These are phyloP conservation scores for Ramazzottius varieornatus DNA, from an alignment of 2,888 invertebrate species.

Conservation along the genomic window DNA sequence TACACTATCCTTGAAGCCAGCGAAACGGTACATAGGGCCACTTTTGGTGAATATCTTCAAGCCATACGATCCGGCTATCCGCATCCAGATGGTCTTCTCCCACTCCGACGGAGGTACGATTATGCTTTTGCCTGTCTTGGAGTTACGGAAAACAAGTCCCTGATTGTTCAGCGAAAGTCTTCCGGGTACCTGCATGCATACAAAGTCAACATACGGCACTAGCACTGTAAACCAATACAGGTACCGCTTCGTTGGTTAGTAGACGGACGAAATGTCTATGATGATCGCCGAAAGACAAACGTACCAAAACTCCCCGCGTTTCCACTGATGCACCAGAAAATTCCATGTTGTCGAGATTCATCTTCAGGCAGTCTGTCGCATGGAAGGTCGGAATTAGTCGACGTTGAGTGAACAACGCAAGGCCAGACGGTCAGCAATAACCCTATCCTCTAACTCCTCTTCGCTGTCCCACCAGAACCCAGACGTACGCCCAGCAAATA, in stretches of 20 bases:
- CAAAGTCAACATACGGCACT: neutral
- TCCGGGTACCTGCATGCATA: slow-evolving; percentile 46
- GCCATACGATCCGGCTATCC: slow-evolving; percentile 67
- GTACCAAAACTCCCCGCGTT: slow-evolving; percentile 32
- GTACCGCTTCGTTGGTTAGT: neutral
- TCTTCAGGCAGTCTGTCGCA: too few relatives aligned
- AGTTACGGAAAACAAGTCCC: slow-evolving; percentile 70
- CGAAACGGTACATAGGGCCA: slow-evolving; percentile 64
- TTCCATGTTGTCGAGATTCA: slow-evolving; percentile 42
- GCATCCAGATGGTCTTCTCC: slow-evolving; percentile 67
- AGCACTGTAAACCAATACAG: neutral
- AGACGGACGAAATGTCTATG: too few relatives aligned
- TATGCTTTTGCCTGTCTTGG: slow-evolving; percentile 82
- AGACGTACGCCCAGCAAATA: too few relatives aligned
- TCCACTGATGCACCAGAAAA: slow-evolving; percentile 37
- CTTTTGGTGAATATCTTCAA: slow-evolving; percentile 63
- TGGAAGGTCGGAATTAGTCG: too few relatives aligned
- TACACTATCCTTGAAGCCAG: slow-evolving; percentile 68
- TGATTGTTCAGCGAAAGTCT: slow-evolving; percentile 70
- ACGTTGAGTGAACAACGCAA: too few relatives aligned
- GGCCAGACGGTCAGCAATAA: too few relatives aligned
- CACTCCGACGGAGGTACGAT: slow-evolving; percentile 58
- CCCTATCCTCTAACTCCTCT: too few relatives aligned
- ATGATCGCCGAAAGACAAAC: too few relatives aligned
- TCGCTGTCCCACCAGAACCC: too few relatives aligned